These are phyloP conservation scores for Spermophilus dauricus DNA, from an alignment of 2,113 vertebrate genomes.

Conservation along the genomic window DNA sequence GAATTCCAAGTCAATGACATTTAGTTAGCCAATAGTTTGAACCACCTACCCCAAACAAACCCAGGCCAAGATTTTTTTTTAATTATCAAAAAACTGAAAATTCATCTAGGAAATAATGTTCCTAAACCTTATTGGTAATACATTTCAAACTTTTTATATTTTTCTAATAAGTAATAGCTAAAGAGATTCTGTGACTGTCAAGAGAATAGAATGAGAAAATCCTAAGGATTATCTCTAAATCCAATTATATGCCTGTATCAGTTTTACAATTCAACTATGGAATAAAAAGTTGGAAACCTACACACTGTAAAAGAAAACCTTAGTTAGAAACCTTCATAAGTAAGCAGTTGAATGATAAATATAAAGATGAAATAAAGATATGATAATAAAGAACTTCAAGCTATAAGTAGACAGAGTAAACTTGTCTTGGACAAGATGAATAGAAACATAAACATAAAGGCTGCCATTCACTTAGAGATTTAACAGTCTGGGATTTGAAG, in stretches of 20 bases:
- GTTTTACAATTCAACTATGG: background rate
- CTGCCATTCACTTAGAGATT: background rate
- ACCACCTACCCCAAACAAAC: background rate
- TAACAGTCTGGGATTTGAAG: background rate
- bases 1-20: background rate
- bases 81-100: background rate
- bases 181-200: background rate
- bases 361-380: background rate
- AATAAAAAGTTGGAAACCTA: background rate
- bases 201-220: background rate
- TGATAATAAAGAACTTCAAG: background rate
- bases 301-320: background rate
- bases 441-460: background rate
- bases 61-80: background rate
- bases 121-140: background rate
- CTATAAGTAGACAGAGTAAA: background rate
- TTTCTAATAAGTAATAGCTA: background rate
- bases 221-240: background rate
- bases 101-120: background rate
- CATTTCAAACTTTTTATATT: background rate
- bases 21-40: background rate
- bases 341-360: background rate
- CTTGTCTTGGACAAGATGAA: background rate
- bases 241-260: background rate
- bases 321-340: background rate